Base-by-base conservation (phyloP, 2,888 invertebrate species). In the Cephus nigrinus region DNA sequence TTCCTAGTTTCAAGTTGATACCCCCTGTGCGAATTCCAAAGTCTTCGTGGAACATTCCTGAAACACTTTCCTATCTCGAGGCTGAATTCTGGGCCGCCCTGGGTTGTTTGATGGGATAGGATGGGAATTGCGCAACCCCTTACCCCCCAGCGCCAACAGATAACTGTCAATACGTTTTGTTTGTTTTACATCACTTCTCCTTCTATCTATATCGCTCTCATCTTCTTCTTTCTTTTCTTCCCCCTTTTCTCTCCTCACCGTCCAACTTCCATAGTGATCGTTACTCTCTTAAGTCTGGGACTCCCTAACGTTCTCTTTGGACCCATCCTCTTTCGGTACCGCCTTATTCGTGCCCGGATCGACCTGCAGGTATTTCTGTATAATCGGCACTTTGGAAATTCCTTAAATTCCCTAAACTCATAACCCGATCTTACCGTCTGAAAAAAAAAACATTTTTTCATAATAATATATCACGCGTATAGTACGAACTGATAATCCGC, bases 121-220 rank as follows among this genome's bases (percentile, higher is more conserved):
- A 40, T 40, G 40, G 40, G 40, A 40, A 40, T 72, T 68, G 76
- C 76, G 30, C 69, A 15, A 32, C 69, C 31, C 32, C 69, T 76
- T 40, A 23, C 40, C 76, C 40, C 76, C 55, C 71, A 30, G 73
- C 55, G 73, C 74, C 15, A 40, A 12, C 23, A 77, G 77, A 74
- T 74, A 73, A 77, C 74, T 34, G 77, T 74, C 77, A 74, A 55
- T 77, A 77, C 77, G 74, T 77, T 77, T 77, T 74, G 68, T 77
- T 74, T 77, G 74, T 74, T 77, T 77, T 77, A 35, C 74, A 77
- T 77, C 69, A 30, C 30, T 32, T 77, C 69, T 69, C 69, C 69
- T 4, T 69, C 69, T 30, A 12, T 69, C 69, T 31, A 30, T 12
- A 12, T 31, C 30, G 69, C 77, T 74, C 73, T 77, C 73, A 55